Conservation (phyloP, 2,113 vertebrate genomes). For the Sylvicapra grimmia region DNA sequence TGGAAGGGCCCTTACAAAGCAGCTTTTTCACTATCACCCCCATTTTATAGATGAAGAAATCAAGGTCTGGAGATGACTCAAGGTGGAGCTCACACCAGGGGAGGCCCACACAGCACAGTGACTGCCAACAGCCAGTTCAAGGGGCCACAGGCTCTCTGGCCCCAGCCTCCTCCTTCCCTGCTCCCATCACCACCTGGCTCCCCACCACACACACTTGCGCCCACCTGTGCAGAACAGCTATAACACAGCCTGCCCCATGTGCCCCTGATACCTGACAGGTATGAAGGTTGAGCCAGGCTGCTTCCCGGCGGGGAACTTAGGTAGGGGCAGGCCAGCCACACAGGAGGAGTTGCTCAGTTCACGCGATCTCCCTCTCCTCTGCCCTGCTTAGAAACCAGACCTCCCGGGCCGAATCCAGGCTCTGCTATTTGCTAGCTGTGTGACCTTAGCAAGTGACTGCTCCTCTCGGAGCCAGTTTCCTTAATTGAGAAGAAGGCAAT, state of each 20-base stretch:
- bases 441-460: neutral
- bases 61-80: neutral
- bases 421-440: neutral
- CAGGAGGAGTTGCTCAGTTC: neutral
- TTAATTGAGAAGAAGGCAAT: neutral
- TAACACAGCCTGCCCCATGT: neutral
- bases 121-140: neutral
- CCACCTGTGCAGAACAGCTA: neutral
- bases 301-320: neutral
- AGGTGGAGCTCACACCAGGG: neutral
- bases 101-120: neutral
- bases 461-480: neutral
- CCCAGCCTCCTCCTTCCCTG: neutral
- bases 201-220: neutral
- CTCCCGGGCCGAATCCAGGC: neutral
- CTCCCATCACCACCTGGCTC: neutral
- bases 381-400: neutral
- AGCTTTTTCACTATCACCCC: neutral
- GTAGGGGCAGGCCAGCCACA: neutral
- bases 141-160: neutral
- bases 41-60: conserved; percentile 16
- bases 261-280: neutral
- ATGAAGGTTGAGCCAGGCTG: neutral
- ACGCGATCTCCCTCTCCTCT: fast-evolving
- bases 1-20: neutral